Conservation (phyloP, 2,888 invertebrate species). For the Drosophila emarginata region DNA sequence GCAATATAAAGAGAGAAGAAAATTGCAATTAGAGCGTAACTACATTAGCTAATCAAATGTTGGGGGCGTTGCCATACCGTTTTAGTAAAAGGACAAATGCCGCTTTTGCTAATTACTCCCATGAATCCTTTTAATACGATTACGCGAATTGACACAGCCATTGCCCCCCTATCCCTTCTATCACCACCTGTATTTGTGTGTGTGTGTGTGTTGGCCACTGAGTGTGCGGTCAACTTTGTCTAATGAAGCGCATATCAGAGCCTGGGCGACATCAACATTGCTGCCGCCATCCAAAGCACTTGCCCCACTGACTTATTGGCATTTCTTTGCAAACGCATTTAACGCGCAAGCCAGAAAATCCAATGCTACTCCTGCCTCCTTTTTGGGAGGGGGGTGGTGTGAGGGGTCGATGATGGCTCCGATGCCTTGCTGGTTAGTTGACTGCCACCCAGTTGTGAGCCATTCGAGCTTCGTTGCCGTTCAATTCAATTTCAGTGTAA, state of each 20-base stretch:
- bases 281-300: conserved; percentile 24
- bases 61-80: conserved; percentile 28
- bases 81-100: conserved; percentile 18
- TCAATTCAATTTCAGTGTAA: conserved; percentile 68
- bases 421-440: conserved; percentile 21
- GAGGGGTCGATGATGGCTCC: background rate
- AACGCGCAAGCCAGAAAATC: conserved; percentile 44
- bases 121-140: conserved; percentile 74
- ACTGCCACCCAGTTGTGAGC: conserved; percentile 4
- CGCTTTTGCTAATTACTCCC: conserved; percentile 73
- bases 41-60: conserved; percentile 73
- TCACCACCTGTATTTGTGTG: background rate
- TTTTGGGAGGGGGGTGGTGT: too few species aligned
- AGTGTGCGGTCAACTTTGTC: conserved; percentile 63
- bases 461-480: conserved; percentile 38
- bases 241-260: conserved; percentile 79
- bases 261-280: conserved; percentile 29
- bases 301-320: conserved; percentile 67
- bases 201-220: conserved; percentile 12
- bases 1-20: background rate
- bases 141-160: conserved; percentile 44
- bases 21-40: conserved; percentile 59
- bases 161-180: background rate
- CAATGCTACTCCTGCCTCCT: conserved; percentile 2
- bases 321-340: conserved; percentile 56